These are phyloP conservation scores for Phrixothrix hirtus DNA, from an alignment of 2,888 invertebrate genomes.

Conservation along the genomic window DNA sequence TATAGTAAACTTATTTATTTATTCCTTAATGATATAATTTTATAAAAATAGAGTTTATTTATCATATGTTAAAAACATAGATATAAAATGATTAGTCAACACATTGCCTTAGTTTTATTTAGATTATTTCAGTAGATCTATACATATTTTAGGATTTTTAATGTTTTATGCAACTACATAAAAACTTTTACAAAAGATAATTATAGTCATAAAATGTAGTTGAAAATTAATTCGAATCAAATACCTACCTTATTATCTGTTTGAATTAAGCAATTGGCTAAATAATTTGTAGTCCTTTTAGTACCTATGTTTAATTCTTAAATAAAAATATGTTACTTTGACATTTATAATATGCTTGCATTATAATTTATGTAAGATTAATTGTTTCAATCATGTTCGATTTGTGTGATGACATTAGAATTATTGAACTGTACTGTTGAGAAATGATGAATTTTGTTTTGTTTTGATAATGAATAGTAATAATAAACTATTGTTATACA, in stretches of 20 bases:
- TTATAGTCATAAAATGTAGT: conserved; percentile 21
- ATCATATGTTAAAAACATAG: conserved; percentile 12
- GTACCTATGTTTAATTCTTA: conserved; percentile 25
- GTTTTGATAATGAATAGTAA: conserved; percentile 29
- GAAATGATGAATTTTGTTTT: conserved; percentile 28
- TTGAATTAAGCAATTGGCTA: conserved; percentile 19
- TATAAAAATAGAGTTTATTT: conserved; percentile 5
- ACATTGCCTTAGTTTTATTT: conserved; percentile 17
- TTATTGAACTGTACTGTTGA: conserved; percentile 23
- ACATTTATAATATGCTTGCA: conserved; percentile 25
- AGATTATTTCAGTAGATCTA: conserved; percentile 10
- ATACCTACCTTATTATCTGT: conserved; percentile 17
- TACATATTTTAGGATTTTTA: conserved; percentile 1
- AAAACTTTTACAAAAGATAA: conserved; percentile 16
- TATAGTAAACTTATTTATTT: conserved; percentile 12
- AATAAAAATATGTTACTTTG: conserved; percentile 19
- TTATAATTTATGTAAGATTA: conserved; percentile 22
- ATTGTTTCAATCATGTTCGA: conserved; percentile 22
- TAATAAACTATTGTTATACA: not conserved
- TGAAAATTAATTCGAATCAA: conserved; percentile 26
- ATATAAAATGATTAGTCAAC: conserved; percentile 10
- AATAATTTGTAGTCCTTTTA: conserved; percentile 23
- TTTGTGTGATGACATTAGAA: conserved; percentile 19
- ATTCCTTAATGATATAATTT: not conserved
- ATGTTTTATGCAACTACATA: conserved; percentile 11